Conservation (phyloP, 2,888 invertebrate genomes). For the Agriopis aurantiaria region DNA sequence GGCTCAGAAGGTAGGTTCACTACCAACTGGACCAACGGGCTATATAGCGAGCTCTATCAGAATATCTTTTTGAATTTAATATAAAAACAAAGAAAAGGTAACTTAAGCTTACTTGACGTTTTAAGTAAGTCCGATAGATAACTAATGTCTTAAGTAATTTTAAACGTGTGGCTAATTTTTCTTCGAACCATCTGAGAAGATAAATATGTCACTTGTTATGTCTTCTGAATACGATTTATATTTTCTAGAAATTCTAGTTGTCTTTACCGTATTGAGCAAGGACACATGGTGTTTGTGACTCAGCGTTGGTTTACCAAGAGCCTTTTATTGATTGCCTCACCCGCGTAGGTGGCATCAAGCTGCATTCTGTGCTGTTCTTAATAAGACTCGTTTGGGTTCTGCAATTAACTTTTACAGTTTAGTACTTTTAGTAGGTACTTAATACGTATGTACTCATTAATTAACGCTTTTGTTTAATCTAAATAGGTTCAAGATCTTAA, state of each 20-base stretch:
- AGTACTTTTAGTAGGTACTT: not conserved
- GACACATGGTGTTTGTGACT: constrained; percentile 46
- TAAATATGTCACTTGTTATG: not conserved
- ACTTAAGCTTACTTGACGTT: too few species aligned
- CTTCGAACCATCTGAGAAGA: not conserved
- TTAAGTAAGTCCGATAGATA: too few species aligned
- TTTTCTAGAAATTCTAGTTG: constrained; percentile 31
- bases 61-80: not conserved
- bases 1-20: too few species aligned
- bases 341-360: constrained; percentile 51
- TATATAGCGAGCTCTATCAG: not conserved
- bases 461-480: not conserved
- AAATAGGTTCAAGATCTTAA: constrained; percentile 2
- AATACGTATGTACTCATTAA: not conserved
- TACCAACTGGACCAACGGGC: too few species aligned
- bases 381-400: constrained; percentile 23
- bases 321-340: constrained; percentile 41
- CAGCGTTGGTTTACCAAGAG: constrained; percentile 51
- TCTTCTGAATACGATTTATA: not conserved
- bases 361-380: constrained; percentile 37
- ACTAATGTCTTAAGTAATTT: not conserved
- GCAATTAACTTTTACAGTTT: constrained; percentile 24
- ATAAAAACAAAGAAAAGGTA: too few species aligned
- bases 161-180: constrained; percentile 6
- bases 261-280: constrained; percentile 27